Base-by-base conservation (phyloP, 2,113 vertebrate genomes). In the Cynopterus brachyotis region DNA sequence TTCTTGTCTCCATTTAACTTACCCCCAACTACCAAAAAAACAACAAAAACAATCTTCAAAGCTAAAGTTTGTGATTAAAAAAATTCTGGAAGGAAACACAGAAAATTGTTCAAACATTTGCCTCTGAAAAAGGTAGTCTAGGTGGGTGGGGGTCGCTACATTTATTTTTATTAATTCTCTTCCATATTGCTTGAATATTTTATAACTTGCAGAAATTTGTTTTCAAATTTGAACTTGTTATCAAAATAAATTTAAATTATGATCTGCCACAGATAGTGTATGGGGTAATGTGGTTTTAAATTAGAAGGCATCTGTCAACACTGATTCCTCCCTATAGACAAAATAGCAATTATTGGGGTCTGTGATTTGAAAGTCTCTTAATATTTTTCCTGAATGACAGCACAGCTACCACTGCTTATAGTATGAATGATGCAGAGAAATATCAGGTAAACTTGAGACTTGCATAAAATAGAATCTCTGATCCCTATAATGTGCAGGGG, bases 171-270 rank as follows among this genome's bases (percentile, higher is more conserved):
- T 9, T 91, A 13, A 73, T 78, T 94, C 30, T 92, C 7, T 50
- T 73, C 53, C 45, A 45, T 4, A 45, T 42, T 70, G 64, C 47
- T 78, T 47, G 55, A 83, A 55, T 69, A 84, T 60, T 90, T 81
- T 86, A 89, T 16, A 91, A 75, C 28, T 76, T 76, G 24, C 32
- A 72, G 76, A 9, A 92, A 85, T 89, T 89, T 89, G n/a, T 75
- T 85, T 92, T 57, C 45, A 76, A 73, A 92, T 94, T 83, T 64
- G 67, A 70, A 69, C 53, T 81, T 91, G 66, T 84, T 96, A 89
- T 80, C 59, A 84, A 95, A 91, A 75, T 69, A 92, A 84, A 73
- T 89, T 85, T 60, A 76, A 94, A 89, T 94, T 75, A 42, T 94
- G 72, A 92, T 40, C 37, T 92, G 24, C 32, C 62, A 95, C 78